phyloP scores from a whole-genome alignment of 2,888 invertebrate species.

The Lasioglossum villosulum region DNA sequence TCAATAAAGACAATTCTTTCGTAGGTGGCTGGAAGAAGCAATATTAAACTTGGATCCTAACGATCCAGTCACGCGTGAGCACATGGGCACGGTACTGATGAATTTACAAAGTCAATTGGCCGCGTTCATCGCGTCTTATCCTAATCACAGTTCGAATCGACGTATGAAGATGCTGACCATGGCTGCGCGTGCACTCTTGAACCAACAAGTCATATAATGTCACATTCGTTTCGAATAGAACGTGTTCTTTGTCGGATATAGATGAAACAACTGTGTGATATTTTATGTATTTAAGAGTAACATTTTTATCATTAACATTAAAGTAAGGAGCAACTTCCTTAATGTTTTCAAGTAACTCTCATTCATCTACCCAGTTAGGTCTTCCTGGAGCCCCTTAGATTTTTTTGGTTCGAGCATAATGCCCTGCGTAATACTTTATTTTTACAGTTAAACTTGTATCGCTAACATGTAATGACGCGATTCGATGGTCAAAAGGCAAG shows the following conservation, averaged over 20 bases:
- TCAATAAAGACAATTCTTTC: conserved; percentile 34
- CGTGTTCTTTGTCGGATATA: conserved; percentile 34
- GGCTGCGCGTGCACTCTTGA: conserved; percentile 88
- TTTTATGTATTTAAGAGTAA: conserved; percentile 35
- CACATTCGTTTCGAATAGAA: conserved; percentile 37
- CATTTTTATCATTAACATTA: conserved; percentile 30
- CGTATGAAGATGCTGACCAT: conserved; percentile 90
- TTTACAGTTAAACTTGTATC: background rate
- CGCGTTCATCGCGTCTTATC: conserved; percentile 88
- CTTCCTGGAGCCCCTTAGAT: background rate
- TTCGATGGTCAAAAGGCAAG: background rate
- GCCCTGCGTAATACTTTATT: background rate
- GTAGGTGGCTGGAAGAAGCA: conserved; percentile 94
- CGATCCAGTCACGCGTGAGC: conserved; percentile 92
- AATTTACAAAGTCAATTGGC: conserved; percentile 91
- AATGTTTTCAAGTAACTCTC: conserved; percentile 16
- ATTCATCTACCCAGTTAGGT: conserved; percentile 11
- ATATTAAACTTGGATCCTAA: conserved; percentile 92
- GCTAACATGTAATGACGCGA: background rate
- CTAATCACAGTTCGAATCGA: conserved; percentile 88
- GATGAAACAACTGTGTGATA: conserved; percentile 32
- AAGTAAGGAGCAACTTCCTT: conserved; percentile 18
- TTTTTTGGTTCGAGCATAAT: background rate
- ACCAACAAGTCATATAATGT: conserved; percentile 68
- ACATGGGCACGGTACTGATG: conserved; percentile 91